These are phyloP conservation scores for Eristalinus sepulchralis DNA, from an alignment of 2,888 invertebrate species.

Conservation along the genomic window DNA sequence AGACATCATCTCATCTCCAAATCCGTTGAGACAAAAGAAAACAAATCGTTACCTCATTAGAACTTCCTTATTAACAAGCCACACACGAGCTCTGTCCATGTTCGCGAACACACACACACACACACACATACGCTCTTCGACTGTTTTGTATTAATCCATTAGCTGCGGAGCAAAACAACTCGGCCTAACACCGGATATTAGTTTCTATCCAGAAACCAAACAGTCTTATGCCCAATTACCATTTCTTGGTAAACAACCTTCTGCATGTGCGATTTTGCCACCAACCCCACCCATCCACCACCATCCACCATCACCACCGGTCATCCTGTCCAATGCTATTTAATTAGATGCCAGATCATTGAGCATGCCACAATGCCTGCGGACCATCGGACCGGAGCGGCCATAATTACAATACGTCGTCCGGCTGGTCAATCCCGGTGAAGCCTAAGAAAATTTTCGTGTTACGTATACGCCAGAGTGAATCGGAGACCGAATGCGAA, in stretches of 20 bases:
- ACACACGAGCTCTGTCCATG: not conserved
- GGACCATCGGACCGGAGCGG: slow-evolving; percentile 26
- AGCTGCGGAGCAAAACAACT: not conserved
- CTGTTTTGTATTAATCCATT: not conserved
- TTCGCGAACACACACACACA: not conserved
- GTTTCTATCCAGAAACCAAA: slow-evolving; percentile 36
- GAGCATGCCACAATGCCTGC: slow-evolving; percentile 19
- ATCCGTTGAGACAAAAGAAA: slow-evolving; percentile 25
- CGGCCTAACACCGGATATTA: slow-evolving; percentile 48
- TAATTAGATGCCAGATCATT: slow-evolving; percentile 56
- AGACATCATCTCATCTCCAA: not conserved
- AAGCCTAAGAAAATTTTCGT: slow-evolving; percentile 47
- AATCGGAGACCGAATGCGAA: not conserved
- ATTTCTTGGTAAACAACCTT: slow-evolving; percentile 45
- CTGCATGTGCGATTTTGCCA: slow-evolving; percentile 32
- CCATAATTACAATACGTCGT: slow-evolving; percentile 54
- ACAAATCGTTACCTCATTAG: slow-evolving; percentile 57
- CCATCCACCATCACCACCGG: not conserved
- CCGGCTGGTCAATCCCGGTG: slow-evolving; percentile 32
- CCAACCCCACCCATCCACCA: not conserved
- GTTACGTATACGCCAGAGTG: slow-evolving; percentile 57
- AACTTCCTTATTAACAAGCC: slow-evolving; percentile 34
- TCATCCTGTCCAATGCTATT: slow-evolving; percentile 28
- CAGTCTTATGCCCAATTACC: slow-evolving; percentile 48
- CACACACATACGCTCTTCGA: not conserved